phyloP scores from a whole-genome alignment of 2,888 invertebrate species.

The Tenodera sinensis region DNA sequence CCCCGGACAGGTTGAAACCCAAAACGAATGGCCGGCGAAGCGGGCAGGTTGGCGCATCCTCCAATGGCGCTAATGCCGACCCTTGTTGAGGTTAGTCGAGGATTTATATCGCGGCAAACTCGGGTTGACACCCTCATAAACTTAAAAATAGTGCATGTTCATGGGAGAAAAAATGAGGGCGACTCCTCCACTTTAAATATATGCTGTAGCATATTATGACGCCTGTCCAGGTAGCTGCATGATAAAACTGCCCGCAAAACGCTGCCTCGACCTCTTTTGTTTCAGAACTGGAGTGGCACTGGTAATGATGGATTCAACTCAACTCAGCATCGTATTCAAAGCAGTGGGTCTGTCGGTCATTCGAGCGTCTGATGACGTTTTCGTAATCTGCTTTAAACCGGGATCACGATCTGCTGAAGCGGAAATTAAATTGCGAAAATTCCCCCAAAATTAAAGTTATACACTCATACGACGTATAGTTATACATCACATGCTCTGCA shows the following conservation, averaged over 20 bases:
- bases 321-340: neutral
- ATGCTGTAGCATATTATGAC: neutral
- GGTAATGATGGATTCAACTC: neutral
- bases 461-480: too few relatives aligned
- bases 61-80: neutral
- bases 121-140: conserved; percentile 24
- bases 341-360: neutral
- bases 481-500: too few relatives aligned
- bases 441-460: too few relatives aligned
- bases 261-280: neutral
- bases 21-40: neutral
- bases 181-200: neutral
- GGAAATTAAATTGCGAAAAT: too few relatives aligned
- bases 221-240: neutral
- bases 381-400: too few relatives aligned
- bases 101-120: conserved; percentile 28
- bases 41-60: neutral
- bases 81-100: neutral
- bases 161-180: neutral
- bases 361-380: neutral
- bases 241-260: neutral
- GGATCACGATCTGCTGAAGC: too few relatives aligned
- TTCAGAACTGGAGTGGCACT: neutral
- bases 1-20: conserved; percentile 2
- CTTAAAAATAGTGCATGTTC: neutral